Evolutionary conservation across 2,797 vertebrate genomes (phyloP), one percentile per base, ranked within the genome.

Genomic region (Tachyglossus aculeatus): DNA sequence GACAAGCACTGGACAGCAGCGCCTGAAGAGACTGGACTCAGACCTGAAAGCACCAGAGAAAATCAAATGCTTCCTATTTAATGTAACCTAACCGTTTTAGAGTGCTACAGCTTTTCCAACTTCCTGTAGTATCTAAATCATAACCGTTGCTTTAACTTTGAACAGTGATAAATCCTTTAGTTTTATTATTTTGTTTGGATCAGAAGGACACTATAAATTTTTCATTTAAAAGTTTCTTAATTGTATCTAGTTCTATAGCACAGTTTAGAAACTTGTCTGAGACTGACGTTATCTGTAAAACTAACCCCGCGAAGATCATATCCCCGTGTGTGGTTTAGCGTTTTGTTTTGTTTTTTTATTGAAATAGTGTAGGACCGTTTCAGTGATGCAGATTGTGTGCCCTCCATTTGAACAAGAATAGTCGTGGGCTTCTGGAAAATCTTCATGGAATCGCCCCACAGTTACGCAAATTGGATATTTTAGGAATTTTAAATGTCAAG

Each of bases 1-100:
- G 95, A 95, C 95, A 96, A 93, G 94, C 94, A 90, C 93, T 96
- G 95, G 97, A 97, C 74, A 94, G 95, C 93, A 93, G 93, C 75
- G 90, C 95, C 89, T 95, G 95, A 94, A 93, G 40, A 77, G 80
- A 87, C 77, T 67, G 87, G 89, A 88, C 82, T 86, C 82, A 81
- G 81, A 88, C 86, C 88, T 74, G 61, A 93, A 95, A 95, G 96
- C 96, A 95, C 95, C 95, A 94, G 92, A 96, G 95, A 95, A 96
- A 96, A 91, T 94, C 95, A 84, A 80, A 92, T 91, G 94, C 94
- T 95, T 96, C 93, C 91, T 89, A 27, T 89, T 93, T 93, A 90
- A 91, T 88, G 71, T 82, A 82, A 85, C 86, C 90, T 86, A 86
- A 91, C 89, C 89, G 90, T 90, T 91, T 86, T 85, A 86, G 92